Evolutionary conservation across 2,797 vertebrate species (phyloP), one percentile per base, ranked within the genome.

Genomic region (Stomatorhinus walkeri): DNA sequence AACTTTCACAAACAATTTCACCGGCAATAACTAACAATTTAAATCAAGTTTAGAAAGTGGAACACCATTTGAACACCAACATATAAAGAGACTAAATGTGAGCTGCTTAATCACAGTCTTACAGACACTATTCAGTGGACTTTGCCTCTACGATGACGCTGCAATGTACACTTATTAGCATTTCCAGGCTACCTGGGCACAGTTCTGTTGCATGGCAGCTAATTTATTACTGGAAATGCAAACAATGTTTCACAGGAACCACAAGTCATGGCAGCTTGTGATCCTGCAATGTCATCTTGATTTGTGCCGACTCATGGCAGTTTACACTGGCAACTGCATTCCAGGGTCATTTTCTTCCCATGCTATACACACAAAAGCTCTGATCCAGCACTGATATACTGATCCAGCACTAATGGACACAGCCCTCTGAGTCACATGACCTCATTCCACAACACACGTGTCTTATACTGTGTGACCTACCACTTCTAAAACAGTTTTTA

Each of bases 91-190:
- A 36, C 28, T 40, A 83, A 89, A 84, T n/a, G 85, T 87, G 7
- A 88, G 24, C 72, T 72, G 87, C 90, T 56, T 12, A 40, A 32
- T 40, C 54, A 24, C 43, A 86, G 36, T 24, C 54, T 46, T 10
- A 68, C 28, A 46, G 79, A 48, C 61, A 54, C 79, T 19, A 36
- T n/a, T 24, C 88, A 85, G 84, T 79, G 40, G 76, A 85, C 56
- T n/a, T 88, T 59, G 88, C 59, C 84, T 72, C 76, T 52, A 88
- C 76, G 89, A 61, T 43, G 36, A 49, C 40, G 59, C n/a, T 46
- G 8, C 83, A 28, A 24, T 85, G 83, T 54, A 43, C 40, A 68
- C 88, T 91, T 68, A 90, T 90, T 91, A 54, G 79, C 89, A 90
- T 85, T 64, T 84, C 32, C 81, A 84, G 52, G 87, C 81, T 86